phyloP scores from a whole-genome alignment of 2,113 vertebrate genomes.

The Ictidomys tridecemlineatus region DNA sequence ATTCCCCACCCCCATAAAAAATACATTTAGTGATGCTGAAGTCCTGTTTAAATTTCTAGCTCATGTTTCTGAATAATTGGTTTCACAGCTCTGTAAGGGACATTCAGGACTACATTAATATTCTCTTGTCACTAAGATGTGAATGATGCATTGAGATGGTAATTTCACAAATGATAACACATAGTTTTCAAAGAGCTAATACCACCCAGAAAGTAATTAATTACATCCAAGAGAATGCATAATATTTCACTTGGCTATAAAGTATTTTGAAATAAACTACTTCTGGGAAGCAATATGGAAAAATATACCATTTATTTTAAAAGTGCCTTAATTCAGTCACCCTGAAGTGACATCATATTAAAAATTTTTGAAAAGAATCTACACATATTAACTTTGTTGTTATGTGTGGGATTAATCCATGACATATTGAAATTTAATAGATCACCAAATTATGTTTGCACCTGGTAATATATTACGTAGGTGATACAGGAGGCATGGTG shows the following conservation, averaged over 20 bases:
- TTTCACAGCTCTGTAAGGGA: background rate
- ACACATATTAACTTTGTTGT: background rate
- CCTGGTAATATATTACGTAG: background rate
- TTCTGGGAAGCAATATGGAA: background rate
- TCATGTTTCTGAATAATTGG: background rate
- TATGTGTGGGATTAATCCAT: background rate
- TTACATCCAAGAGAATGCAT: background rate
- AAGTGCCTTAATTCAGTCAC: background rate
- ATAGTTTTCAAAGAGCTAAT: background rate
- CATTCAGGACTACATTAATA: background rate
- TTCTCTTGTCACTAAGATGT: background rate
- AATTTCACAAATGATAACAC: background rate
- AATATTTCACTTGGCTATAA: background rate
- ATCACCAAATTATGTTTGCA: background rate
- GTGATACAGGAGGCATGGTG: background rate
- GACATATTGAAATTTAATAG: background rate
- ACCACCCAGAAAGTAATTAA: background rate
- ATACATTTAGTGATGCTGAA: constrained; percentile 8
- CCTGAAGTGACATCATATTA: background rate
- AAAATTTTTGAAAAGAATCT: background rate
- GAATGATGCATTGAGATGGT: background rate
- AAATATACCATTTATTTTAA: background rate
- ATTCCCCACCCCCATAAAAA: background rate
- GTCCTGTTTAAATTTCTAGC: background rate
- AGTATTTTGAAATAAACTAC: background rate